Evolutionary conservation across 2,113 vertebrate species (phyloP).

Genomic region (Grantiella picta): DNA sequence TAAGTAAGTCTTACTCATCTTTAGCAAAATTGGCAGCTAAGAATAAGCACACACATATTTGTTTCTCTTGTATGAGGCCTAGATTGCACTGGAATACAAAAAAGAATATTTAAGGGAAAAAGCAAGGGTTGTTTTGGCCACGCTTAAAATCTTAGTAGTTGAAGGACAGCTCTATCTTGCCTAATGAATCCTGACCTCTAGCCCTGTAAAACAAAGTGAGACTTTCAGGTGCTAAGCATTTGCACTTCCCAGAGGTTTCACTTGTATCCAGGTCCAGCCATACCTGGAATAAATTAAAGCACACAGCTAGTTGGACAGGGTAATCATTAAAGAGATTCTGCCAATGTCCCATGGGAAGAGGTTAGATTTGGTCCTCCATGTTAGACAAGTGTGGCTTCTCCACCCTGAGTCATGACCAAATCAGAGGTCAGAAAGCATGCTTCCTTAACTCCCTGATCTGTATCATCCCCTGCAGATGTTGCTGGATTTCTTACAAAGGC

Average conservation of each 20-base stretch:
- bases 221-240: neutral
- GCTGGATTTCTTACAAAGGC: neutral
- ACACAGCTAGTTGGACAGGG: neutral
- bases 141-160: neutral
- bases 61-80: neutral
- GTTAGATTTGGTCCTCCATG: neutral
- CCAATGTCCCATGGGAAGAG: neutral
- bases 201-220: neutral
- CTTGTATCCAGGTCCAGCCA: neutral
- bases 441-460: neutral
- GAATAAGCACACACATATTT: neutral
- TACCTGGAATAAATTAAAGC: neutral
- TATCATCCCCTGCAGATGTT: neutral
- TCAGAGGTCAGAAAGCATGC: neutral
- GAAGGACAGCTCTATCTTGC: neutral
- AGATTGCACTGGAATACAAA: neutral
- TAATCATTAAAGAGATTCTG: neutral
- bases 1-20: neutral
- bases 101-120: neutral
- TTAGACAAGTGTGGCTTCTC: neutral
- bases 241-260: neutral
- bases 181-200: neutral
- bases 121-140: neutral
- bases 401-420: fast-evolving
- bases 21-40: neutral